phyloP scores from a whole-genome alignment of 2,113 vertebrate species.

The Plecotus auritus region DNA sequence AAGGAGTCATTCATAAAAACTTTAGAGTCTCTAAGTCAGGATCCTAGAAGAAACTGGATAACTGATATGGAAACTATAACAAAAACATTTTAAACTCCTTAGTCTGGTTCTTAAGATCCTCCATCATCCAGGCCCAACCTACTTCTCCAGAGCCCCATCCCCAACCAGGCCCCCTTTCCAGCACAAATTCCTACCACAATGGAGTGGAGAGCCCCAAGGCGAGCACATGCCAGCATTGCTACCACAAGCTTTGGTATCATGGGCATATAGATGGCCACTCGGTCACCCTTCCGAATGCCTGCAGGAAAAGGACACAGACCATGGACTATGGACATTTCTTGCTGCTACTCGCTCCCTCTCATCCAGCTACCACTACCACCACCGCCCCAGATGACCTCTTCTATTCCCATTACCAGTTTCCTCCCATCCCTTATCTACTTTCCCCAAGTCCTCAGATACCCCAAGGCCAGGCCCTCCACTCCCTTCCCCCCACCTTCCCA shows the following conservation, averaged over 20 bases:
- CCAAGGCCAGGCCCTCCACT: not conserved
- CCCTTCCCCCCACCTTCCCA: not conserved
- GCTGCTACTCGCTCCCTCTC: not conserved
- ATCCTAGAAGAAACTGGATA: constrained; percentile 17
- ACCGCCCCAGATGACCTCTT: not conserved
- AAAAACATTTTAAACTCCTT: not conserved
- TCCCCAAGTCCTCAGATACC: not conserved
- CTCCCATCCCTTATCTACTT: constrained; percentile 8
- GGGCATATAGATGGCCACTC: constrained; percentile 96
- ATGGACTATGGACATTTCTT: not conserved
- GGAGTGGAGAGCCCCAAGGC: constrained; percentile 95
- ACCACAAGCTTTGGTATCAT: constrained; percentile 96
- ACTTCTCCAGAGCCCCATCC: not conserved
- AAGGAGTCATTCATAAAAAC: constrained; percentile 1
- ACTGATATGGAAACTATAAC: not conserved
- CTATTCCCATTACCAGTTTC: not conserved
- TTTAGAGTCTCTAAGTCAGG: not conserved
- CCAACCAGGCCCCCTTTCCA: not conserved
- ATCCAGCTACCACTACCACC: not conserved
- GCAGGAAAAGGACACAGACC: not conserved
- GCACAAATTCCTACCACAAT: constrained; percentile 88
- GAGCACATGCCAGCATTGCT: constrained; percentile 95
- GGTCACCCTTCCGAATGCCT: constrained; percentile 94
- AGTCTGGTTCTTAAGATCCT: constrained; percentile 12
- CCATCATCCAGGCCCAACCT: constrained; percentile 12